Percentiles rank a stretch among this genome's conserved stretches.
phyloP scores from a whole-genome alignment of 1,140 invertebrate genomes.

The Dendrolimus kikuchii region DNA sequence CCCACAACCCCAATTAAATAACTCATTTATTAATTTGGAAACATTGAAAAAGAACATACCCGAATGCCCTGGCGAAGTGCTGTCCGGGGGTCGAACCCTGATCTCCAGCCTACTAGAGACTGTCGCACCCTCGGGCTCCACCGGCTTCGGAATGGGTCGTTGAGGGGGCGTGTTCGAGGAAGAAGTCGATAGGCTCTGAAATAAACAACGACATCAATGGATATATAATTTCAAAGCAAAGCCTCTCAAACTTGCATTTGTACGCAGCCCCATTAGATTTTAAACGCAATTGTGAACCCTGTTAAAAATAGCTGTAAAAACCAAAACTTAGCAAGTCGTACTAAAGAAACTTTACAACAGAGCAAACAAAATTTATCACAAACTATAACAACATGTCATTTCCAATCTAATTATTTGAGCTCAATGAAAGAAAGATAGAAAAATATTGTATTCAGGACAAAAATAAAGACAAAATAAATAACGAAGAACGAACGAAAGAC shows the following conservation, averaged over 20 bases:
- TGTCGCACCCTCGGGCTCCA: constrained; percentile 70
- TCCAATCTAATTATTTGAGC: too few species aligned
- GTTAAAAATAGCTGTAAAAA: neutral
- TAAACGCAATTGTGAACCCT: neutral
- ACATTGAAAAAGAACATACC: constrained; percentile 18
- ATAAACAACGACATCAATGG: neutral
- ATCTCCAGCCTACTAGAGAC: constrained; percentile 88
- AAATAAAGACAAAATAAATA: too few species aligned
- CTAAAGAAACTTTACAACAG: too few species aligned
- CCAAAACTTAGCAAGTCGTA: neutral
- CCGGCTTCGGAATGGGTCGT: constrained; percentile 19
- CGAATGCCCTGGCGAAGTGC: constrained; percentile 44
- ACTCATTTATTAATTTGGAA: neutral
- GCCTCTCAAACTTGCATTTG: too few species aligned
- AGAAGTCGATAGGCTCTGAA: constrained; percentile 33
- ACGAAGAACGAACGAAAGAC: too few species aligned
- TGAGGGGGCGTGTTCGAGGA: constrained; percentile 21
- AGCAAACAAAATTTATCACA: too few species aligned
- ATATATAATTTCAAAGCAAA: too few species aligned
- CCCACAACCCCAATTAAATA: too few species aligned
- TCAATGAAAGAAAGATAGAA: too few species aligned
- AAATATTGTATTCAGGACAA: too few species aligned
- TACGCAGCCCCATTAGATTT: too few species aligned
- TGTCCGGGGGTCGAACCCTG: constrained; percentile 76
- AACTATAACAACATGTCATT: too few species aligned